These are phyloP conservation scores for Microtus richardsoni DNA, from an alignment of 2,113 vertebrate species.

Conservation along the genomic window DNA sequence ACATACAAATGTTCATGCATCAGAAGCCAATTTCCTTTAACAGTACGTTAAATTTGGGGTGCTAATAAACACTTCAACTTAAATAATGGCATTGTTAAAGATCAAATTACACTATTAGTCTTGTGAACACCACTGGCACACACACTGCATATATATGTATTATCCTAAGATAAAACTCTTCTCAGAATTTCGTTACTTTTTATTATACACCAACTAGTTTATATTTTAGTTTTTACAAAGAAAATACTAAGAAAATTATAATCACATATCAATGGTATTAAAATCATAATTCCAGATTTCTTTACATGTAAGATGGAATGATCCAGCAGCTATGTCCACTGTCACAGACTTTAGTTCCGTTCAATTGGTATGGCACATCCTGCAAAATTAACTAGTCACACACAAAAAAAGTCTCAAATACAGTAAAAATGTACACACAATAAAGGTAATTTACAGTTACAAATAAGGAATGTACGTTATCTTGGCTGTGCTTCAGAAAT, in stretches of 20 bases:
- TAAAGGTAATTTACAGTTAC: constrained; percentile 88
- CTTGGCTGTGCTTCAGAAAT: constrained; percentile 88
- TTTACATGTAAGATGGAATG: constrained; percentile 87
- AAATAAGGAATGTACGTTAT: constrained; percentile 88
- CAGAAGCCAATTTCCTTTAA: constrained; percentile 86
- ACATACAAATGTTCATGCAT: constrained; percentile 89
- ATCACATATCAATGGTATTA: constrained; percentile 84
- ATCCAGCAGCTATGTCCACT: constrained; percentile 84
- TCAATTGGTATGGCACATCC: constrained; percentile 90
- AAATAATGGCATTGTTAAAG: constrained; percentile 77
- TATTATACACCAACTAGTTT: constrained; percentile 88
- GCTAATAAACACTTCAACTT: constrained; percentile 80
- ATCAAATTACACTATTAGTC: constrained; percentile 86
- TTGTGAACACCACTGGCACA: constrained; percentile 89
- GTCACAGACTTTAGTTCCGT: constrained; percentile 84
- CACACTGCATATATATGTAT: constrained; percentile 89
- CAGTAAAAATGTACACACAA: constrained; percentile 84
- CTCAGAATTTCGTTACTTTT: constrained; percentile 87
- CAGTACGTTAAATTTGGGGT: constrained; percentile 79
- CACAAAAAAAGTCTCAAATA: constrained; percentile 81
- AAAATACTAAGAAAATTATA: constrained; percentile 85
- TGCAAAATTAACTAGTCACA: constrained; percentile 87
- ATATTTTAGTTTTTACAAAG: constrained; percentile 88
- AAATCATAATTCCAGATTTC: constrained; percentile 86
- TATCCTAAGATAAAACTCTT: constrained; percentile 88